A percentile compares a stretch with the other conserved stretches of the same genome.
phyloP scores from a whole-genome alignment of 2,888 invertebrate species.

The Clostera curtula region DNA sequence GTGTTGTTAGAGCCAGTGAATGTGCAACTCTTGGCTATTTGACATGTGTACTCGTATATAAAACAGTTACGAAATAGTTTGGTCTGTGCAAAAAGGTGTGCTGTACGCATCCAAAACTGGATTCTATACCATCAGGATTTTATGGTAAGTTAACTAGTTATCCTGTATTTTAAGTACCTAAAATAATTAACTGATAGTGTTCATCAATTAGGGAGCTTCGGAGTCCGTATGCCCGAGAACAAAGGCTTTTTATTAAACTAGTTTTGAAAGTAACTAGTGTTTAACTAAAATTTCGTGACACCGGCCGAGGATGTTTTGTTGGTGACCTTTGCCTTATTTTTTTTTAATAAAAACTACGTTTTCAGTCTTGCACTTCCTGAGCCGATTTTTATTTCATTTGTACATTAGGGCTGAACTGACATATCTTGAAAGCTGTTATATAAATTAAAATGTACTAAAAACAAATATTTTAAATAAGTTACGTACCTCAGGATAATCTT shows the following conservation, averaged over 20 bases:
- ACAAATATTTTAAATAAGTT: no score
- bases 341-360: conserved; percentile 37
- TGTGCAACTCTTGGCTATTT: conserved; percentile 18
- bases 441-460: no score
- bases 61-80: conserved; percentile 35
- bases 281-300: conserved; percentile 32
- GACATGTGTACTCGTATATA: conserved; percentile 27
- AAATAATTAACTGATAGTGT: conserved; percentile 1
- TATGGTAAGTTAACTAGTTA: conserved; percentile 43
- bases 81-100: conserved; percentile 42
- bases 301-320: conserved; percentile 33
- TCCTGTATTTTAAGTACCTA: conserved; percentile 7
- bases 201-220: conserved; percentile 12
- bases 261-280: conserved; percentile 49
- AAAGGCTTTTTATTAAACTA: conserved; percentile 47
- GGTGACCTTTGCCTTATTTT: conserved; percentile 33
- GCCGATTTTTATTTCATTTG: no score
- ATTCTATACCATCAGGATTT: conserved; percentile 37
- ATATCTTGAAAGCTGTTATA: no score
- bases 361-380: no score
- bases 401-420: no score
- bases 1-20: conserved; percentile 25
- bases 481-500: no score
- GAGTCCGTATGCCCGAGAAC: conserved; percentile 34
- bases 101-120: conserved; percentile 38